Evolutionary conservation across 1,140 invertebrate genomes (phyloP), one percentile per base, ranked within the genome.

Genomic region (Caenorhabditis latens): DNA sequence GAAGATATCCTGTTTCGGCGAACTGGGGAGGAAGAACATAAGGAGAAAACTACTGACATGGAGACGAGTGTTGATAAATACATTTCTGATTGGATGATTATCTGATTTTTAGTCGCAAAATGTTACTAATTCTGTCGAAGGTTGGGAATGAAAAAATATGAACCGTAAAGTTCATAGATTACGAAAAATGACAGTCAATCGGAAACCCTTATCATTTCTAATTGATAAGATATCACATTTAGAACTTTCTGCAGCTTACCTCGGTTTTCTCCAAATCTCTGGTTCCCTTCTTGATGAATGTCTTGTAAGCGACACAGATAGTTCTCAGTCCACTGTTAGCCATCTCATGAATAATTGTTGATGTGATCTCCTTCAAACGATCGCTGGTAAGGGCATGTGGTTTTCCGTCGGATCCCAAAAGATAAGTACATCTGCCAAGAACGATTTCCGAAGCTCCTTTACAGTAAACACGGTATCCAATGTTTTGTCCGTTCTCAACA

Each of bases 261-360:
- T 75, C 58, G 32, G 84, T 82, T 63, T 88, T 79, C 71, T 79
- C 43, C 46, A 79, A 13, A 9, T 79, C 71, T 79, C 48, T 58
- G 21, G 19, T 84, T 84, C 97, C 97, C 21, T 96, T 96, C 46
- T 96, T 95, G 86, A 98, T 96, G 93, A 97, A 98, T 93, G 98
- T 97, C 91, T 94, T 93, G 85, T 92, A 92, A 50, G 91, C 91
- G 16, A 92, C 55, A 40, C 91, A 89, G n/a, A 92, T 89, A 4
- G 98, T 99, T 89, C 98, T 94, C 24, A 99, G 94, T 32, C 98
- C 98, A 94, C 99, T 96, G 92, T 96, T 96, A 86, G 98, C 98
- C 98, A 99, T 99, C 43, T 98, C 98, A 93, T 99, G 98, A 92
- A 99, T 99, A 19, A 99, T 97, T 93, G 96, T 96, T 90, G 95